Percentiles rank a stretch among this genome's conserved stretches.
Conservation (phyloP, 2,113 vertebrate species). For the Tauraco erythrolophus region DNA sequence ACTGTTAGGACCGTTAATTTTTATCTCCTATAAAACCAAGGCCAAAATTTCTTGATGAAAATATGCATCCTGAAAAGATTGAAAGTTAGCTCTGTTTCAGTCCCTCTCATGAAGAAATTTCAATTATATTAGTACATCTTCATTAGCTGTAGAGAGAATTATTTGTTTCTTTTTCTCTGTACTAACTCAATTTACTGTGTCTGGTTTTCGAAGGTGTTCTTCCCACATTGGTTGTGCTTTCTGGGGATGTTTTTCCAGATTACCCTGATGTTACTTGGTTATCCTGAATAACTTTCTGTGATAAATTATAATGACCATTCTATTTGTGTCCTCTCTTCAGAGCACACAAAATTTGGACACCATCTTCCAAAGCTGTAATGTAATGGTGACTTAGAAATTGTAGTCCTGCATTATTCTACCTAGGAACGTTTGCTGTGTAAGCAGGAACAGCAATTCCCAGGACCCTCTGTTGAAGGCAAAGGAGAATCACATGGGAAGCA, state of each 20-base stretch:
- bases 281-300: background rate
- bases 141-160: background rate
- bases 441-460: background rate
- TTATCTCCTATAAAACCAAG: background rate
- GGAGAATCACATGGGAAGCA: fast-evolving
- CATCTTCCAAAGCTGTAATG: background rate
- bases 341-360: background rate
- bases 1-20: background rate
- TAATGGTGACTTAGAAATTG: background rate
- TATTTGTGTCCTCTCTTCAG: background rate
- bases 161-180: background rate
- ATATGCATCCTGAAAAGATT: background rate
- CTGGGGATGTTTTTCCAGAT: background rate
- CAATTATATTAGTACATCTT: background rate
- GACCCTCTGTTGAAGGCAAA: background rate
- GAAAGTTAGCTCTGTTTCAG: background rate
- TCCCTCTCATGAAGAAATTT: background rate
- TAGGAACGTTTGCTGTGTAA: background rate
- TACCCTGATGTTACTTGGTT: background rate
- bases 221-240: background rate
- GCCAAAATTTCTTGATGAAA: background rate
- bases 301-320: background rate
- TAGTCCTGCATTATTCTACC: background rate
- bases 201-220: background rate
- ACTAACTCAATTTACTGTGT: background rate